Evolutionary conservation across 30 jellyfish, hydroid and myxozoan genomes (phyloP), one percentile per base, ranked within the genome.

Genomic region (Sanderia malayensis): DNA sequence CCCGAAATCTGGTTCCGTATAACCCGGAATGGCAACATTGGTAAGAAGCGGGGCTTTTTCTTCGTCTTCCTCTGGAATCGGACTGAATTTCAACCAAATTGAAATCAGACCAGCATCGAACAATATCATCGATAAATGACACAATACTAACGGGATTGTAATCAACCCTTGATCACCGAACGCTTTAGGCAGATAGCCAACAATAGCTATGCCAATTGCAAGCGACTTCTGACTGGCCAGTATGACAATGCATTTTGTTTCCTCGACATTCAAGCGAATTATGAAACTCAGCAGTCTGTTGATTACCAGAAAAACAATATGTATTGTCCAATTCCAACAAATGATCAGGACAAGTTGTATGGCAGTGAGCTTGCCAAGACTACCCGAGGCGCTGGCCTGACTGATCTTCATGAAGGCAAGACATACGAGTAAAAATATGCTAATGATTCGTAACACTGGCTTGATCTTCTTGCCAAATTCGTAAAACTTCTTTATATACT

Each of bases 221-320:
- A 81, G 61, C 22, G 97, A 83, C 57, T 89, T 89, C 80, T 89
- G 97, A 61, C 97, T 89, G 26, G 93, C 91, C 44, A 89, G 80
- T 21, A 89, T 81, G 28, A 82, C 87, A 20, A 89, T 71, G 49
- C 95, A 74, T 58, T 89, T 89, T 30, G 76, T 45, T 49, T 89
- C 88, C 18, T 33, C 63, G 23, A 69, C 47, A 6, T 70, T 41
- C 1, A 89, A 69, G 32, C 95, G 70, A 1, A 89, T 47, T 27
- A 89, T 28, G 32, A 70, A 74, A 33, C 89, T 58, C n/a, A 78
- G 89, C 22, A 82, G 64, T 1, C 80, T 73, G 59, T 89, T 90
- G 24, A 90, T 25, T 24, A 83, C 23, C n/a, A 83, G 82, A 45
- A 73, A 83, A 1, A 90, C 67, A 20, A 71, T 26, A 70, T 90